Percentiles rank a stretch among this genome's conserved stretches.
These are phyloP conservation scores for Mesocricetus auratus DNA, from an alignment of 2,113 vertebrate genomes.

Conservation along the genomic window DNA sequence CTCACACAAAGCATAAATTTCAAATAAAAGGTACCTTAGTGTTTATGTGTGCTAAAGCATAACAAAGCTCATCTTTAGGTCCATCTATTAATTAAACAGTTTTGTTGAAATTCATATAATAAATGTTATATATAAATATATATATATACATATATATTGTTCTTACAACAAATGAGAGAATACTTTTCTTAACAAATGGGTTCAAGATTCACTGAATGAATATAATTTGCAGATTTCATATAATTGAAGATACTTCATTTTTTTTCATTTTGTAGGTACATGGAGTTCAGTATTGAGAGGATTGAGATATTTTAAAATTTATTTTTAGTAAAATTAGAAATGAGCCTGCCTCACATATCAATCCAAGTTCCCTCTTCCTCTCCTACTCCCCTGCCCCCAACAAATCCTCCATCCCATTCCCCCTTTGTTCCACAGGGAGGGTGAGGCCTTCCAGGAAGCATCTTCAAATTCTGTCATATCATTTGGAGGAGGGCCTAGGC, in stretches of 20 bases:
- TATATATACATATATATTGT: not conserved
- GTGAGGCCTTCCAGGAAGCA: no score
- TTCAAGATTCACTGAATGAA: slow-evolving; percentile 2
- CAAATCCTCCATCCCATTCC: no score
- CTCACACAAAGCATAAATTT: not conserved
- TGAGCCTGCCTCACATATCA: no score
- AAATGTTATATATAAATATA: not conserved
- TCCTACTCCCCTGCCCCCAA: no score
- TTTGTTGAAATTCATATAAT: not conserved
- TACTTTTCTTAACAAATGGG: not conserved
- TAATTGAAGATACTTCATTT: not conserved
- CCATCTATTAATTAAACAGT: not conserved
- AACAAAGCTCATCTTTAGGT: not conserved
- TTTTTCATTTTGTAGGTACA: not conserved
- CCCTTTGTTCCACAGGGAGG: no score
- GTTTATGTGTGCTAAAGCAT: not conserved
- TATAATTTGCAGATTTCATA: slow-evolving; percentile 44
- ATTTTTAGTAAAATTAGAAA: no score
- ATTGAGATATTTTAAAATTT: not conserved
- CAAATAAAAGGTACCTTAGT: not conserved
- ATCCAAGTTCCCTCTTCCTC: no score
- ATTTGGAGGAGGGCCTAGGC: no score
- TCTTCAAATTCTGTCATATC: no score
- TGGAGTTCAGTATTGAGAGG: not conserved
- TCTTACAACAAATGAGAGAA: not conserved